Conservation (phyloP, 2,888 invertebrate species). For the Dasysyrphus tricinctus region DNA sequence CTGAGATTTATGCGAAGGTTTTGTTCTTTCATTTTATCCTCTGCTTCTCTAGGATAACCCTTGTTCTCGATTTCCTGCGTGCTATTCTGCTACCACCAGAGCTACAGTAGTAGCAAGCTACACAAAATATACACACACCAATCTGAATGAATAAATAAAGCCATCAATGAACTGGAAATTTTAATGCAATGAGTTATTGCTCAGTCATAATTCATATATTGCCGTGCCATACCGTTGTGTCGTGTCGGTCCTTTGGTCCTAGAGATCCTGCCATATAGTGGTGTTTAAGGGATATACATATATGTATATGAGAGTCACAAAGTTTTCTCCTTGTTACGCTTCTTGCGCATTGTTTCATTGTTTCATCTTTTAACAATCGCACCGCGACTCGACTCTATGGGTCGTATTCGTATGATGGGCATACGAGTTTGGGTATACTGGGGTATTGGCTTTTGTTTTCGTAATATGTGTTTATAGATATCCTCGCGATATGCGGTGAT, state of each 20-base stretch:
- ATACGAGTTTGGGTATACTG: constrained; percentile 6
- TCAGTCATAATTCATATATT: constrained; percentile 73
- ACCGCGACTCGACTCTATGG: constrained; percentile 1
- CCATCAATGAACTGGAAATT: constrained; percentile 75
- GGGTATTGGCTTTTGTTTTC: constrained; percentile 63
- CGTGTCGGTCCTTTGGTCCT: constrained; percentile 37
- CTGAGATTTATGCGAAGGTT: constrained; percentile 59
- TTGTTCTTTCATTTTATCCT: constrained; percentile 19
- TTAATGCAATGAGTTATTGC: constrained; percentile 75
- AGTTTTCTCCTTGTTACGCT: constrained; percentile 67
- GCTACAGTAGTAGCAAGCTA: neutral
- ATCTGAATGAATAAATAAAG: constrained; percentile 72
- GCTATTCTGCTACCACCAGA: neutral
- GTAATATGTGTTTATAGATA: constrained; percentile 31
- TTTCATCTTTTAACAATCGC: constrained; percentile 65
- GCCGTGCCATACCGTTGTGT: constrained; percentile 38
- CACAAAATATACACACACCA: constrained; percentile 14
- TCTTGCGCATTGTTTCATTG: constrained; percentile 71
- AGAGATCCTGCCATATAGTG: constrained; percentile 33
- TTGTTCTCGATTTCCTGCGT: constrained; percentile 23
- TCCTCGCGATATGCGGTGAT: constrained; percentile 51
- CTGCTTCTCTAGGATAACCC: constrained; percentile 23
- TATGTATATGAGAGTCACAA: constrained; percentile 48
- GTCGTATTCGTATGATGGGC: neutral
- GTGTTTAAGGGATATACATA: constrained; percentile 31